Percentiles rank a stretch among this genome's conserved stretches.
These are phyloP conservation scores for Papilio elwesi DNA, from an alignment of 2,888 invertebrate species.

Conservation along the genomic window DNA sequence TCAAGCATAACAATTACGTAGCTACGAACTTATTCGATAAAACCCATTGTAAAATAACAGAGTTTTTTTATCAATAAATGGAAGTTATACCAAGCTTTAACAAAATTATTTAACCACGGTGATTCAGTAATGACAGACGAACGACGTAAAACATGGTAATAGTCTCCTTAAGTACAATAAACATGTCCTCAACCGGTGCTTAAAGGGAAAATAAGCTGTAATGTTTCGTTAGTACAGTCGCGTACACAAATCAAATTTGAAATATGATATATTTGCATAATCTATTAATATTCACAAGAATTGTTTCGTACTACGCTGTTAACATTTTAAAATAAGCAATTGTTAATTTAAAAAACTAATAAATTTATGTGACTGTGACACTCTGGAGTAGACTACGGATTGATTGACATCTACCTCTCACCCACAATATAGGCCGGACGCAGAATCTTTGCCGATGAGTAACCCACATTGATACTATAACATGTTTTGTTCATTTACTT, in stretches of 20 bases:
- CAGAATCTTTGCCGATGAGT: too few species aligned
- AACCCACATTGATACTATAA: too few species aligned
- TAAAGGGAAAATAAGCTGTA: conserved; percentile 47
- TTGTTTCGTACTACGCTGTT: too few species aligned
- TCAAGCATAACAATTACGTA: neutral
- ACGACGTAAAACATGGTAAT: conserved; percentile 46
- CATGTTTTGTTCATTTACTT: too few species aligned
- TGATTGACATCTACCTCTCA: too few species aligned
- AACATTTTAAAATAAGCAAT: too few species aligned
- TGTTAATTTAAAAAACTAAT: too few species aligned
- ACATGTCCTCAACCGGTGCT: conserved; percentile 49
- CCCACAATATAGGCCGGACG: too few species aligned
- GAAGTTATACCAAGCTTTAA: conserved; percentile 8
- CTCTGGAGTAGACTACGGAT: too few species aligned
- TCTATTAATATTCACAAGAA: too few species aligned
- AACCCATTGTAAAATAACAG: neutral
- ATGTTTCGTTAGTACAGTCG: conserved; percentile 43
- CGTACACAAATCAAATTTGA: conserved; percentile 12
- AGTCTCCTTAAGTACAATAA: conserved; percentile 48
- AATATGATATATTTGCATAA: too few species aligned
- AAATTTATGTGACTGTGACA: too few species aligned
- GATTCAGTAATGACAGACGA: conserved; percentile 49
- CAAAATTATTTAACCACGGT: conserved; percentile 26
- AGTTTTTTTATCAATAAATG: conserved; percentile 1
- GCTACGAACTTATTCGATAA: neutral